These are phyloP conservation scores for Hecatera dysodea DNA, from an alignment of 2,888 invertebrate species.

Conservation along the genomic window DNA sequence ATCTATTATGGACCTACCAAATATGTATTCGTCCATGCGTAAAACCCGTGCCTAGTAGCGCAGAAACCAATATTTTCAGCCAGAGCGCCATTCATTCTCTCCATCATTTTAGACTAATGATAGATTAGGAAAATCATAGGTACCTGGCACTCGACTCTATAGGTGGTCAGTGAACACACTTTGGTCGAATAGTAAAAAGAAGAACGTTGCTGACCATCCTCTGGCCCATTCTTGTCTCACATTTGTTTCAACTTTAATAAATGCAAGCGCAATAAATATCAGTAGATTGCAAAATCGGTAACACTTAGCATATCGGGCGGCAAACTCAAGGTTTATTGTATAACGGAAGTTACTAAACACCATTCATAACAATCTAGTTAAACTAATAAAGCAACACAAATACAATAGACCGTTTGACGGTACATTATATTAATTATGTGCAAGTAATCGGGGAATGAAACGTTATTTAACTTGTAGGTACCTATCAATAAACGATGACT, in stretches of 20 bases:
- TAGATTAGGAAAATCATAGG: not conserved
- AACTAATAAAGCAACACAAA: slow-evolving; percentile 47
- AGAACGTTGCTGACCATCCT: not conserved
- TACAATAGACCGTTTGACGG: slow-evolving; percentile 35
- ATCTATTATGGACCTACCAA: slow-evolving; percentile 20
- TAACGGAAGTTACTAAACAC: slow-evolving; percentile 31
- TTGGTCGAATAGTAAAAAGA: not conserved
- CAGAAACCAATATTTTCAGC: slow-evolving; percentile 31
- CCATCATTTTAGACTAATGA: slow-evolving; percentile 8
- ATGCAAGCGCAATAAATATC: not conserved
- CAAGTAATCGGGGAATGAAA: slow-evolving; percentile 33
- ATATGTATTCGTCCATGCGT: slow-evolving; percentile 40
- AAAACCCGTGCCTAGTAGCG: slow-evolving; percentile 20
- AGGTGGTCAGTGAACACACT: not conserved
- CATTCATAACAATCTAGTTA: slow-evolving; percentile 43
- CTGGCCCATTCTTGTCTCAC: not conserved
- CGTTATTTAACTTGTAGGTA: slow-evolving; percentile 40
- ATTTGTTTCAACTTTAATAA: not conserved
- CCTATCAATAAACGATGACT: slow-evolving; percentile 31
- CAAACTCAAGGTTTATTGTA: slow-evolving; percentile 19
- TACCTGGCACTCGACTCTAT: not conserved
- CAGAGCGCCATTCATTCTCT: slow-evolving; percentile 5
- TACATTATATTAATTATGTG: slow-evolving; percentile 51
- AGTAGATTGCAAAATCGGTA: not conserved
- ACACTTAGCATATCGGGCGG: not conserved